These are phyloP conservation scores for Leptopilina myrica DNA, from an alignment of 2,888 invertebrate species.

Conservation along the genomic window DNA sequence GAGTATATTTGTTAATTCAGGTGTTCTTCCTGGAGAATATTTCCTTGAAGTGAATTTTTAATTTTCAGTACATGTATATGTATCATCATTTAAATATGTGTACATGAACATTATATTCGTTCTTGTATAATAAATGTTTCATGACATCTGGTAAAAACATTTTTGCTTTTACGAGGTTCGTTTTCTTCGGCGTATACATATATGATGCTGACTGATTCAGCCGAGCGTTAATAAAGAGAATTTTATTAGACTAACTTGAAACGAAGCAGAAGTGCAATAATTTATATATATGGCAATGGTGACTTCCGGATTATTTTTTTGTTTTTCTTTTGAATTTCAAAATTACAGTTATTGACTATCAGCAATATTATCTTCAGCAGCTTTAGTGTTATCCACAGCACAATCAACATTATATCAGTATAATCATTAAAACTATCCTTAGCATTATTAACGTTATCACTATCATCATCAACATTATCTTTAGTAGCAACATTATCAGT, in stretches of 20 bases:
- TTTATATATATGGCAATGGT: neutral
- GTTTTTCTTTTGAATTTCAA: too few species aligned
- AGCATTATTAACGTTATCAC: too few species aligned
- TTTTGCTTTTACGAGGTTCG: slow-evolving; percentile 16
- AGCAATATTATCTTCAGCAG: too few species aligned
- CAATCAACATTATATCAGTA: too few species aligned
- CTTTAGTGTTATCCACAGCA: too few species aligned
- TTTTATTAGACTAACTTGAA: neutral
- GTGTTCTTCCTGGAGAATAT: slow-evolving; percentile 35
- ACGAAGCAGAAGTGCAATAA: slow-evolving; percentile 2
- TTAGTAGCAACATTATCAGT: too few species aligned
- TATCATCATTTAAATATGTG: neutral
- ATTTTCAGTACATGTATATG: neutral
- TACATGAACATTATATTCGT: neutral
- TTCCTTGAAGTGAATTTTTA: slow-evolving; percentile 3
- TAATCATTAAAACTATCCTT: too few species aligned
- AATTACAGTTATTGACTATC: too few species aligned
- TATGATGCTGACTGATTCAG: slow-evolving; percentile 12
- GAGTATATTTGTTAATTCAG: slow-evolving; percentile 11
- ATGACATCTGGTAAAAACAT: slow-evolving; percentile 15
- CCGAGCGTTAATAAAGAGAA: neutral
- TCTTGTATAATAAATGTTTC: neutral
- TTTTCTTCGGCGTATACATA: neutral
- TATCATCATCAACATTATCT: too few species aligned
- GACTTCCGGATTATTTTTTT: neutral